Conservation (phyloP, 2,113 vertebrate species). For the Acinonyx jubatus region DNA sequence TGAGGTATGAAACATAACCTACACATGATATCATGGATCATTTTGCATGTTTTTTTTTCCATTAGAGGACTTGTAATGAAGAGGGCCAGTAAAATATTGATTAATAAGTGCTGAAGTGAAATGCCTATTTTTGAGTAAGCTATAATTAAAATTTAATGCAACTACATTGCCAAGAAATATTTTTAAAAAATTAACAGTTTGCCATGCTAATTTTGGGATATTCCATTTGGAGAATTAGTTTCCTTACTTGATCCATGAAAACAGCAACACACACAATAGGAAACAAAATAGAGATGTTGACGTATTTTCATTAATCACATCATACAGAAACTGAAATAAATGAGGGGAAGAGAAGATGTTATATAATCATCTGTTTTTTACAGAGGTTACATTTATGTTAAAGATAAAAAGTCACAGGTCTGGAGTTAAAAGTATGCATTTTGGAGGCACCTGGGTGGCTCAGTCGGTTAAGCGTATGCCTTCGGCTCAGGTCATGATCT, state of each 20-base stretch:
- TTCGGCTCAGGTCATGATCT: too few relatives aligned
- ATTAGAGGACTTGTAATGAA: conserved; percentile 29
- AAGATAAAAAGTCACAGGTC: neutral
- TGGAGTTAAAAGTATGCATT: neutral
- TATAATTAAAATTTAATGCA: conserved; percentile 26
- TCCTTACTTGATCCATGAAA: neutral
- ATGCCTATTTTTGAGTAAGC: neutral
- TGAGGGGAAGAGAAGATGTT: neutral
- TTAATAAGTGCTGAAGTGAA: neutral
- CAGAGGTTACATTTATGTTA: neutral
- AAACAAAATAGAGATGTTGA: neutral
- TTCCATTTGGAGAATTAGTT: neutral
- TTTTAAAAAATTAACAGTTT: neutral
- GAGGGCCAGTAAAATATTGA: neutral
- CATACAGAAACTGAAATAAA: neutral
- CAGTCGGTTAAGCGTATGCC: too few relatives aligned
- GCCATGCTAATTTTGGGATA: neutral
- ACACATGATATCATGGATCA: neutral
- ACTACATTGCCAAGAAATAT: neutral
- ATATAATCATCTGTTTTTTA: neutral
- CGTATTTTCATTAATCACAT: neutral
- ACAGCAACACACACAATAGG: neutral
- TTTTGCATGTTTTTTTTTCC: conserved; percentile 41
- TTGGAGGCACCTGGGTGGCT: neutral
- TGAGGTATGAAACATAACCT: neutral